Percentiles rank a stretch among this genome's conserved stretches.
phyloP scores from a whole-genome alignment of 2,797 vertebrate species.

The Periophthalmus magnuspinnatus region DNA sequence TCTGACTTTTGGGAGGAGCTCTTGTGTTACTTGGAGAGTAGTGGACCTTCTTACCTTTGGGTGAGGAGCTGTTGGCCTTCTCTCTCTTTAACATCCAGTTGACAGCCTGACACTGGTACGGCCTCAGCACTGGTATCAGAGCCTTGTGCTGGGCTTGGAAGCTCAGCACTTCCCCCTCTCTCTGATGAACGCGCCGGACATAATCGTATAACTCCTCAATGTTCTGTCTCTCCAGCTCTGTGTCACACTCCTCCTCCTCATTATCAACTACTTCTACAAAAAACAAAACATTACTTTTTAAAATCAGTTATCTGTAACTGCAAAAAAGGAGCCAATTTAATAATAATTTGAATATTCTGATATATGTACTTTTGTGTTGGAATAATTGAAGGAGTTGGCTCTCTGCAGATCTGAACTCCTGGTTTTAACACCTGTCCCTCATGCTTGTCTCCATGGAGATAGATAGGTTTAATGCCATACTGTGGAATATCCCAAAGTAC shows the following conservation, averaged over 20 bases:
- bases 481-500: too few relatives aligned
- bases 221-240: slow-evolving; percentile 92
- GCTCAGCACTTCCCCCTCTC: slow-evolving; percentile 55
- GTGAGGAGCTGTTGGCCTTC: slow-evolving; percentile 63
- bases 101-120: slow-evolving; percentile 94
- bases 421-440: too few relatives aligned
- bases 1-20: too few relatives aligned
- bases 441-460: too few relatives aligned
- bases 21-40: background rate
- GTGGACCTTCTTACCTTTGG: slow-evolving; percentile 59
- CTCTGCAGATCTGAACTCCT: too few relatives aligned
- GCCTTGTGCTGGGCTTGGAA: slow-evolving; percentile 90
- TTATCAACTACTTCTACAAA: slow-evolving; percentile 85
- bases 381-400: too few relatives aligned
- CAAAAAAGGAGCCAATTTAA: too few relatives aligned
- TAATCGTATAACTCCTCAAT: slow-evolving; percentile 95
- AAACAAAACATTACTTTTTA: background rate
- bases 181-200: slow-evolving; percentile 81
- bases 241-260: slow-evolving; percentile 89
- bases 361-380: too few relatives aligned
- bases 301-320: too few relatives aligned
- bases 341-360: too few relatives aligned
- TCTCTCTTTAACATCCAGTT: slow-evolving; percentile 95
- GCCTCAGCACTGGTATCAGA: slow-evolving; percentile 87
- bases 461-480: too few relatives aligned